Percentiles rank a stretch among this genome's conserved stretches.
Conservation (phyloP, 2,888 invertebrate genomes). For the Auanema sp. region DNA sequence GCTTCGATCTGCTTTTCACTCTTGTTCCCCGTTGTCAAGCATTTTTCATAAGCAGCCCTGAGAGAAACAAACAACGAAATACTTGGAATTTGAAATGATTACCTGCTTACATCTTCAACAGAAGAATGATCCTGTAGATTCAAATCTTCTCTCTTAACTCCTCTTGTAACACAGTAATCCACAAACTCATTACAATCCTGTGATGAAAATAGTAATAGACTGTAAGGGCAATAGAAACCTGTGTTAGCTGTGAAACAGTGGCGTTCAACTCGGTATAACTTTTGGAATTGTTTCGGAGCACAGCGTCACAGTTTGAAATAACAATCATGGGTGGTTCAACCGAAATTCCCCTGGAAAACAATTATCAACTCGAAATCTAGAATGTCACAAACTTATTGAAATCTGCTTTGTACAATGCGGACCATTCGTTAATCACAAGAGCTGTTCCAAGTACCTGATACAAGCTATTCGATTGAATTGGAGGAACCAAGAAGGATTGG, state of each 20-base stretch:
- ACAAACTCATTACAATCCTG: conserved; percentile 59
- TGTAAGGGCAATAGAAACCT: conserved; percentile 16
- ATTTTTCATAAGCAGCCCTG: conserved; percentile 35
- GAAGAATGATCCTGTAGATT: background rate
- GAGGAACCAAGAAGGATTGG: conserved; percentile 1
- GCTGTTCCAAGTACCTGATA: conserved; percentile 53
- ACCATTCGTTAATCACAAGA: conserved; percentile 50
- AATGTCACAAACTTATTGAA: conserved; percentile 8
- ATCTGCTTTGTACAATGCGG: conserved; percentile 24
- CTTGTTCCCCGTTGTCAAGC: conserved; percentile 24
- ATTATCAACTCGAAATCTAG: background rate
- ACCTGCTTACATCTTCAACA: conserved; percentile 27
- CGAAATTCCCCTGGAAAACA: conserved; percentile 11
- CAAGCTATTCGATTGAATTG: conserved; percentile 33
- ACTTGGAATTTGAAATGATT: background rate
- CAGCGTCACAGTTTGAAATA: conserved; percentile 24
- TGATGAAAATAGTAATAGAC: conserved; percentile 18
- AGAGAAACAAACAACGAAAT: conserved; percentile 9
- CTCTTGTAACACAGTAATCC: conserved; percentile 48
- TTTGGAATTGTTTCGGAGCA: conserved; percentile 15
- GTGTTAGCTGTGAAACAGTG: conserved; percentile 13
- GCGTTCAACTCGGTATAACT: conserved; percentile 17
- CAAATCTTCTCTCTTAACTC: conserved; percentile 26
- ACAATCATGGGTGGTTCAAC: conserved; percentile 29
- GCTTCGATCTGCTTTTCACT: conserved; percentile 36